Conservation (phyloP, 2,113 vertebrate species). For the Scomber japonicus region DNA sequence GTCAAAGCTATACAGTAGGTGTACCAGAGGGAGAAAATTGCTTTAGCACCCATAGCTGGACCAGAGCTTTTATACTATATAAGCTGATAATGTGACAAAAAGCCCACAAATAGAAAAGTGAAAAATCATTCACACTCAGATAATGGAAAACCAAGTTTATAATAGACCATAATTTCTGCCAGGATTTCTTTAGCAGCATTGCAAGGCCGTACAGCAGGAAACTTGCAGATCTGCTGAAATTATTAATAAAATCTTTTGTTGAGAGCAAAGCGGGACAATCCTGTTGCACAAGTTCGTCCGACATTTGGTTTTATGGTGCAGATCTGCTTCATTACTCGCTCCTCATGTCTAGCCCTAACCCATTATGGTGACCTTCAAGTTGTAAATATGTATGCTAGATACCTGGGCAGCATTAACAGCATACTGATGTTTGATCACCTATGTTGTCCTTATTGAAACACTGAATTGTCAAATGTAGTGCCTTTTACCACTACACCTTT, state of each 20-base stretch:
- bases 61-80: conserved; percentile 48
- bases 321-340: neutral
- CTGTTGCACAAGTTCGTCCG: conserved; percentile 4
- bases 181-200: conserved; percentile 40
- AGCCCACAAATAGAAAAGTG: conserved; percentile 48
- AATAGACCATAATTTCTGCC: conserved; percentile 51
- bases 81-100: conserved; percentile 68
- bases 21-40: conserved; percentile 57
- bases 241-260: conserved; percentile 6
- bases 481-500: no score
- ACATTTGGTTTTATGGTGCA: neutral
- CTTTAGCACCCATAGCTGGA: conserved; percentile 48
- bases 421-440: neutral
- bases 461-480: no score
- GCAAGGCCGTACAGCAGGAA: conserved; percentile 29
- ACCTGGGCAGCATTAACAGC: no score
- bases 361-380: neutral
- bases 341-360: neutral
- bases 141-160: conserved; percentile 63
- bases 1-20: conserved; percentile 43
- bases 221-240: conserved; percentile 39
- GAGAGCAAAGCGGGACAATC: conserved; percentile 21
- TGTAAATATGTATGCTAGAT: no score
- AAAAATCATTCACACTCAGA: conserved; percentile 55
- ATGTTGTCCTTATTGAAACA: no score